Evolutionary conservation across 2,888 invertebrate genomes (phyloP), one percentile per base, ranked within the genome.

Genomic region (Lochmaea capreae): DNA sequence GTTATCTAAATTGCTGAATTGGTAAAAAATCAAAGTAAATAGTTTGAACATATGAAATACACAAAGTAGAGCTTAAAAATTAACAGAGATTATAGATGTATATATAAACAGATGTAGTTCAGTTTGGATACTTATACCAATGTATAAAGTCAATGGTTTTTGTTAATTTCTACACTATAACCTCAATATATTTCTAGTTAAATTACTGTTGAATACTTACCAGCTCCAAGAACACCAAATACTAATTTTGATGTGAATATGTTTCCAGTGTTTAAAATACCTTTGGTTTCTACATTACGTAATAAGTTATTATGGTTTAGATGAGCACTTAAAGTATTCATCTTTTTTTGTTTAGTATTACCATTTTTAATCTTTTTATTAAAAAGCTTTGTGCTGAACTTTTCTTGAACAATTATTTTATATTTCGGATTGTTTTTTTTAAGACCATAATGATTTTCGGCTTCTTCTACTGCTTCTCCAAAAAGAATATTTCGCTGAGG

Each of bases 391-490:
- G 22, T 18, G n/a, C 33, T 46, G 14, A 33, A 46, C 42, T 54
- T 14, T 43, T 63, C 43, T 18, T 42, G n/a, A 43, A 63, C 9
- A 14, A 12, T 16, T 43, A 75, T 67, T 70, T 70, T 16, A 16
- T 77, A 76, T 5, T 76, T 59, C 43, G 75, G 73, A 71, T 78
- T 63, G 8, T 57, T 65, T 43, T 72, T 52, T 14, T 67, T 52
- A 26, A 71, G 54, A 43, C 58, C 57, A 22, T 67, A 33, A 65
- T 65, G 61, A 11, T 58, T 49, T 22, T 77, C 79, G 10, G 77
- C 57, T 71, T 79, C 79, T 18, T 73, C 59, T 39, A 79, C 72
- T 16, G 77, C 79, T 70, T 73, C 72, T 49, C 42, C 65, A 33
- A 79, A 75, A 10, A 46, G 33, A 11, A 22, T n/a, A 43, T 72